Evolutionary conservation across 1,140 invertebrate genomes (phyloP), one percentile per base, ranked within the genome.

Genomic region (Drosophila mojavensis): DNA sequence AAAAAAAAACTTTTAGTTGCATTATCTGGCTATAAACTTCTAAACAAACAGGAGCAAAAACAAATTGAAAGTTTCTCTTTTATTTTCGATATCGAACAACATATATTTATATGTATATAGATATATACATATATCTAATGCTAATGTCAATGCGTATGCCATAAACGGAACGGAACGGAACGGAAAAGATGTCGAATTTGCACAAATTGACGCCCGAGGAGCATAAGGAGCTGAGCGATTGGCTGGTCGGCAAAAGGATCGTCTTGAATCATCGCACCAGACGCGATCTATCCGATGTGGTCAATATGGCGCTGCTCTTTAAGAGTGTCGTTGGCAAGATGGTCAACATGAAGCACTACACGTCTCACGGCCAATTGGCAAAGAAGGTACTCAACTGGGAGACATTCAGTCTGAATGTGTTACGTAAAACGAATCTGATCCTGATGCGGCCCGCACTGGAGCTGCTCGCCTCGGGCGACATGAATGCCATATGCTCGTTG

Each of bases 321-420:
- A 96, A 95, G 88, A 92, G 93, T 10, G 93, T 95, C 75, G 95
- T 95, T 81, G 95, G 95, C 0, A 95, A 94, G 74, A 73, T 95
- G 9, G 94, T 97, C 0, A 95, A 97, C 36, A 88, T 96, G 82
- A 95, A 96, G 74, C 96, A 96, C 90, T 96, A 97, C 78, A 94
- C 93, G 7, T 93, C 95, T 0, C 93, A 94, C 15, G 95, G 94
- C 81, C 95, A 95, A 41, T 88, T 94, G 43, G 90, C 93, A 0
- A 93, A 95, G 26, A 97, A 97, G 91, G 72, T 96, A 9, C 94
- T 95, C 28, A 97, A 96, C 78, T 97, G 96, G 96, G 93, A 94
- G 66, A 95, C 94, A 0, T 91, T 97, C 4, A 96, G 96, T 85
- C 93, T 93, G 36, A 96, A 96, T 81, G 95, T 95, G 1, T 88